Evolutionary conservation across 2,888 invertebrate species (phyloP).

Genomic region (Tryphoninae sp.): DNA sequence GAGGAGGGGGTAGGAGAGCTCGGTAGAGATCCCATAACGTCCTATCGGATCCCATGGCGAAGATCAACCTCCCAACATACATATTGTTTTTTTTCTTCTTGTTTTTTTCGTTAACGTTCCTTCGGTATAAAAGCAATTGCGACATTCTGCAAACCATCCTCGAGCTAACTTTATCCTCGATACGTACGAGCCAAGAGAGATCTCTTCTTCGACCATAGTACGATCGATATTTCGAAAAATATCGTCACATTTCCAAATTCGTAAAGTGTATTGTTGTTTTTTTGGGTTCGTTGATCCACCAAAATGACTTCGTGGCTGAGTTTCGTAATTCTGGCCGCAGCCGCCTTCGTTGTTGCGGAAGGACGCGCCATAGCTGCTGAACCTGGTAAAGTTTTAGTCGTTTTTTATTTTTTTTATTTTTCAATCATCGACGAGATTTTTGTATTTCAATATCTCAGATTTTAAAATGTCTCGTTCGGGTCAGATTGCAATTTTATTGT

Average conservation of each 20-base stretch:
- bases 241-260: background rate
- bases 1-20: slow-evolving; percentile 40
- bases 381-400: slow-evolving; percentile 67
- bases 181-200: slow-evolving; percentile 38
- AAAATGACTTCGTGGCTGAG: slow-evolving; percentile 68
- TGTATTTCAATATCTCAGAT: background rate
- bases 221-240: slow-evolving; percentile 24
- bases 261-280: background rate
- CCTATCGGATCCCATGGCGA: slow-evolving; percentile 57
- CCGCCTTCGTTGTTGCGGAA: slow-evolving; percentile 80
- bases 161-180: slow-evolving; percentile 67
- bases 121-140: slow-evolving; percentile 78
- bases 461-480: too few species aligned
- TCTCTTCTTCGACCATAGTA: slow-evolving; percentile 36
- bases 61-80: slow-evolving; percentile 32
- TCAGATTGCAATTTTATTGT: too few species aligned
- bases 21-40: slow-evolving; percentile 61
- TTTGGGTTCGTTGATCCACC: background rate
- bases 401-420: background rate
- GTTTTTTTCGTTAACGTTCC: slow-evolving; percentile 37
- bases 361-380: slow-evolving; percentile 69
- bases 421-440: background rate
- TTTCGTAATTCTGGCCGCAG: slow-evolving; percentile 79
- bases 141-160: slow-evolving; percentile 66
- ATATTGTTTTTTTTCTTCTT: slow-evolving; percentile 2